These are phyloP conservation scores for Ecliptopera silaceata DNA, from an alignment of 2,888 invertebrate species.

Conservation along the genomic window DNA sequence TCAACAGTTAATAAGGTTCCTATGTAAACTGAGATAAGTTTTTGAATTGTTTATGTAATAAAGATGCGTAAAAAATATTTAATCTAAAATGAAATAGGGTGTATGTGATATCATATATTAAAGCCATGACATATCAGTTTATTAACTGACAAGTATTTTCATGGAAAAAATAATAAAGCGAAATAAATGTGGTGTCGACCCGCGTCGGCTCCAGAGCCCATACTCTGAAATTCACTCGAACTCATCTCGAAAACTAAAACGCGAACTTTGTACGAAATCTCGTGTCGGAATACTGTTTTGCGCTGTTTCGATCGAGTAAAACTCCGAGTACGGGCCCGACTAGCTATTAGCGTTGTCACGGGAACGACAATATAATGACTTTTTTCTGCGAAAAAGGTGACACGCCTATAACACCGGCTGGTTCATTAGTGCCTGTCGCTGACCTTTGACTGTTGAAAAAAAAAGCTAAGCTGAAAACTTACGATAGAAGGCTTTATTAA, in stretches of 20 bases:
- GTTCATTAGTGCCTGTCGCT: slow-evolving; percentile 46
- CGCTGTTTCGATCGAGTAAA: too few relatives aligned
- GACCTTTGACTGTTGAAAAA: slow-evolving; percentile 14
- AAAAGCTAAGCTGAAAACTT: slow-evolving; percentile 4
- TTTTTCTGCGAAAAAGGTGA: slow-evolving; percentile 48
- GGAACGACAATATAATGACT: slow-evolving; percentile 42
- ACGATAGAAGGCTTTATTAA: too few relatives aligned
- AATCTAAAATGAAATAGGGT: background rate
- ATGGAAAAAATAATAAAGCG: slow-evolving; percentile 16
- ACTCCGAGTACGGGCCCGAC: too few relatives aligned
- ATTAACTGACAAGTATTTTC: background rate
- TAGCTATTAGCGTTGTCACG: slow-evolving; percentile 51
- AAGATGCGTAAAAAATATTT: too few relatives aligned
- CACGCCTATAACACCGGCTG: slow-evolving; percentile 42
- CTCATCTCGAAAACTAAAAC: too few relatives aligned
- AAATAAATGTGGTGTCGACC: slow-evolving; percentile 33
- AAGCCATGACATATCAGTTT: background rate
- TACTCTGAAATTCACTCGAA: too few relatives aligned
- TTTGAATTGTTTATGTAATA: too few relatives aligned
- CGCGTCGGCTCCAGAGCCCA: slow-evolving; percentile 42
- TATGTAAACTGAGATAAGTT: too few relatives aligned
- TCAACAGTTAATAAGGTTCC: too few relatives aligned
- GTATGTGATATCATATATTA: background rate
- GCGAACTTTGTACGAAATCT: too few relatives aligned
- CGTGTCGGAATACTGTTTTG: too few relatives aligned